Evolutionary conservation across 2,888 invertebrate genomes (phyloP).

Genomic region (Crossocerus cetratus): DNA sequence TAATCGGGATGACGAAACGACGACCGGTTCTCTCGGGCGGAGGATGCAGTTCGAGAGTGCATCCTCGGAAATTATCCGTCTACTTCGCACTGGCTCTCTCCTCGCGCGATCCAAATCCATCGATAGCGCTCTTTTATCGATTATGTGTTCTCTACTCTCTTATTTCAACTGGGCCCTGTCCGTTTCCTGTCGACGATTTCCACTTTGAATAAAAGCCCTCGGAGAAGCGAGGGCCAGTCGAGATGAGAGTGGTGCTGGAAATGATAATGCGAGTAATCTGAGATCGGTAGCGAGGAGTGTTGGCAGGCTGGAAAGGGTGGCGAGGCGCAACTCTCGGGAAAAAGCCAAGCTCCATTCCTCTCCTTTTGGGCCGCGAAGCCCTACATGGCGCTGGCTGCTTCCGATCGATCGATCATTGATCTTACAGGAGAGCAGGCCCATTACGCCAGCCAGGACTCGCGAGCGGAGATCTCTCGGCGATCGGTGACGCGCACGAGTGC

Average conservation of each 20-base stretch:
- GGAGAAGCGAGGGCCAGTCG: too few species aligned
- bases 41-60: slow-evolving; percentile 53
- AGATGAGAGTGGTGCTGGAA: too few species aligned
- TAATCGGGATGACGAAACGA: slow-evolving; percentile 61
- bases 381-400: slow-evolving; percentile 29
- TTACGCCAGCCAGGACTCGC: too few species aligned
- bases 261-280: too few species aligned
- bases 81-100: slow-evolving; percentile 26
- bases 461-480: slow-evolving; percentile 8
- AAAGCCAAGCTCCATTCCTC: background rate
- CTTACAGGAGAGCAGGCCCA: slow-evolving; percentile 33
- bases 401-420: slow-evolving; percentile 27
- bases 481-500: slow-evolving; percentile 38
- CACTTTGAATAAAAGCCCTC: too few species aligned
- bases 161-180: too few species aligned
- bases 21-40: slow-evolving; percentile 59
- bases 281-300: too few species aligned
- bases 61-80: slow-evolving; percentile 48
- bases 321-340: background rate
- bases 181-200: too few species aligned
- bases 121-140: too few species aligned
- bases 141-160: too few species aligned
- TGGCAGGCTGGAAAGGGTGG: background rate
- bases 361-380: slow-evolving; percentile 25
- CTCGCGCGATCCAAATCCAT: background rate